phyloP scores from a whole-genome alignment of 2,888 invertebrate species.

The Xylophagus ater region DNA sequence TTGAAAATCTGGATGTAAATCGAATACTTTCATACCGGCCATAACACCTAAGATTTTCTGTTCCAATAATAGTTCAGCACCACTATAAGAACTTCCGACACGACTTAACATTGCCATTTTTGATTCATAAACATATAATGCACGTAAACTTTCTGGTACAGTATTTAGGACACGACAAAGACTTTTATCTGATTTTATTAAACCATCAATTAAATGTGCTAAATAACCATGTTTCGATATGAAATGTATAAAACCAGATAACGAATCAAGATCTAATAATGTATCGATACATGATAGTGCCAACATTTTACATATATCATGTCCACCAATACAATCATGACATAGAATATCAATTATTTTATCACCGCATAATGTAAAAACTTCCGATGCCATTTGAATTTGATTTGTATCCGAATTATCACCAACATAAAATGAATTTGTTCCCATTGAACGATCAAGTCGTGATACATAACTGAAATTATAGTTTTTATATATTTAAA shows the following conservation, averaged over 20 bases:
- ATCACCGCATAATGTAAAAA: constrained; percentile 65
- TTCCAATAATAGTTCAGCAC: constrained; percentile 52
- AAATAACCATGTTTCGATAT: constrained; percentile 57
- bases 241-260: constrained; percentile 53
- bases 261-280: constrained; percentile 61
- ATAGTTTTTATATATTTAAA: background rate
- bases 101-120: constrained; percentile 70
- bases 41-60: constrained; percentile 49
- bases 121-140: constrained; percentile 76
- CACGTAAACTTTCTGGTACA: constrained; percentile 55
- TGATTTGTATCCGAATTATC: constrained; percentile 21
- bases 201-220: constrained; percentile 69
- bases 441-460: constrained; percentile 47
- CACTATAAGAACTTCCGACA: constrained; percentile 54
- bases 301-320: constrained; percentile 82
- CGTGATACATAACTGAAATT: constrained; percentile 51
- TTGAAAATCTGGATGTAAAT: constrained; percentile 59
- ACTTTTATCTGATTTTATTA: constrained; percentile 62
- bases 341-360: constrained; percentile 70
- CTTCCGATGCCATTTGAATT: constrained; percentile 42
- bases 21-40: constrained; percentile 58
- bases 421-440: background rate
- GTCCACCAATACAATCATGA: constrained; percentile 77
- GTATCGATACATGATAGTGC: constrained; percentile 73
- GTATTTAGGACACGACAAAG: constrained; percentile 52